phyloP scores from a whole-genome alignment of 2,888 invertebrate genomes.

The Psococerastis gibbosa region DNA sequence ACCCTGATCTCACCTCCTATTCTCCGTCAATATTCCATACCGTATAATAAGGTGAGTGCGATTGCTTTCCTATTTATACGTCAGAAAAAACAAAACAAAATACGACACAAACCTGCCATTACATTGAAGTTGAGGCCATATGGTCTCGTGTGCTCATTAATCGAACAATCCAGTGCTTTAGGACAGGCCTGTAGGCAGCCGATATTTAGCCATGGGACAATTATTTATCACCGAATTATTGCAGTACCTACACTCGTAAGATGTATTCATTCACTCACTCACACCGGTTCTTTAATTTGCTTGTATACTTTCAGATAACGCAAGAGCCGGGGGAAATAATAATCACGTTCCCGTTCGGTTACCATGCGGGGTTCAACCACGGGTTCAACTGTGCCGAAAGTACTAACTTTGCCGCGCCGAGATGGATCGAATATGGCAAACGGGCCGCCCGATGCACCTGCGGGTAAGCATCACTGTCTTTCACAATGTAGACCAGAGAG shows the following conservation, averaged over 20 bases:
- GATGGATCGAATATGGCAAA: constrained; percentile 99
- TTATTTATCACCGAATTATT: no score
- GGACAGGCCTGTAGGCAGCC: no score
- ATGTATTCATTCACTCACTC: no score
- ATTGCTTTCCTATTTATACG: no score
- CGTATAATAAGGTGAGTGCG: constrained; percentile 70
- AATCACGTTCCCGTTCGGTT: constrained; percentile 98
- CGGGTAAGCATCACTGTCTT: constrained; percentile 31
- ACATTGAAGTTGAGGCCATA: neutral
- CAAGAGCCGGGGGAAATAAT: constrained; percentile 94
- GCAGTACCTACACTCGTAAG: no score
- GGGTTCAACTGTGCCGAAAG: constrained; percentile 99
- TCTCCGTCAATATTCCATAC: constrained; percentile 82
- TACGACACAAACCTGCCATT: no score
- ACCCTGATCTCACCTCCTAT: constrained; percentile 92
- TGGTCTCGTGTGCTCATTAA: no score
- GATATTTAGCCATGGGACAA: no score
- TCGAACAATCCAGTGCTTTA: no score
- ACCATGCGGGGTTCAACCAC: constrained; percentile 96
- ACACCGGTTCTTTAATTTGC: no score
- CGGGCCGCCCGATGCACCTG: constrained; percentile 72
- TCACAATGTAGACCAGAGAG: no score
- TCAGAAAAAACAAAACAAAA: no score
- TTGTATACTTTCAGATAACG: constrained; percentile 43
- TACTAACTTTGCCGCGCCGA: constrained; percentile 91